Evolutionary conservation across 1,140 invertebrate species (phyloP), one percentile per base, ranked within the genome.

Genomic region (Lithobius niger): DNA sequence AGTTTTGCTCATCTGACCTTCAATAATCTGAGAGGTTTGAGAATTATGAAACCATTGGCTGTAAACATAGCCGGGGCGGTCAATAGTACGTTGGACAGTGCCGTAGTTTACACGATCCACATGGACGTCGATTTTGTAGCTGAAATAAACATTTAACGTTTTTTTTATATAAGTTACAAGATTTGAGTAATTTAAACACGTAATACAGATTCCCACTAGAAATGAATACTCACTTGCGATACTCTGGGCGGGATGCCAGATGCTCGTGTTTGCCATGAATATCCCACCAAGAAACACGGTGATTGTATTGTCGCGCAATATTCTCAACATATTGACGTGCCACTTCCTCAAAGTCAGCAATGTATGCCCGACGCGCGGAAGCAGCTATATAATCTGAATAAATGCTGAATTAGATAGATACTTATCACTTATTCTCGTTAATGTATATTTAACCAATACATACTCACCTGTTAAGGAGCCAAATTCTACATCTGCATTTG

Each of bases 21-120:
- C 13, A 10, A 47, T 47, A 47, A 21, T 6, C 22, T 47, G 44
- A 19, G 6, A 10, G 6, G 6, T 18, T 21, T 47, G 44, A 19
- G 44, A 47, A 47, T 47, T 47, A 47, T 47, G 44, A 22, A 47
- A 47, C 44, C 44, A 47, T 21, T 47, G 44, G 10, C 13, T 15
- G 22, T 47, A 47, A 13, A 47, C 44, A 47, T 47, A 47, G 19
- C 44, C 44, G 6, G 44, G 44, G 6, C 19, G 6, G 19, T 47
- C 44, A 22, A 47, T 47, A 47, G 44, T 47, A 10, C 44, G 6
- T 22, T 15, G 13, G 22, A 22, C 10, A 19, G 22, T 22, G 10
- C 44, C 44, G 44, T 47, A 47, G 10, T 47, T 10, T 15, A 47
- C 44, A 10, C 6, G 15, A 6, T 19, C 44, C 19, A 21, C 22